Evolutionary conservation across 2,797 vertebrate species (phyloP).

Genomic region (Oreonectes daqikongensis): DNA sequence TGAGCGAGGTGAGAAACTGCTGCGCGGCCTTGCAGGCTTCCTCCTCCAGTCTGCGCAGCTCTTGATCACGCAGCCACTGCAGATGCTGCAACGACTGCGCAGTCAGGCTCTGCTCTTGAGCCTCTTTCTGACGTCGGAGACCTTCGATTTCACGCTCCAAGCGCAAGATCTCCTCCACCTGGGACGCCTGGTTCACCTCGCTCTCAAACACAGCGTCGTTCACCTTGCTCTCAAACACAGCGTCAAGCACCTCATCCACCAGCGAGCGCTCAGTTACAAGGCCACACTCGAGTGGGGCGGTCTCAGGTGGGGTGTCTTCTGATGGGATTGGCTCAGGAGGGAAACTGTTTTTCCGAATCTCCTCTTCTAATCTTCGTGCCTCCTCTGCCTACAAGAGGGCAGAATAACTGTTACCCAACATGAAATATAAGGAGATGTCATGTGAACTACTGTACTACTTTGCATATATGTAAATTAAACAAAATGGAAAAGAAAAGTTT

Average conservation of each 20-base stretch:
- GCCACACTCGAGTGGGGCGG: neutral
- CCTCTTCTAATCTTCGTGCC: constrained; percentile 62
- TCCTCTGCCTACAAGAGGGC: constrained; percentile 78
- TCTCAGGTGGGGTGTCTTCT: constrained; percentile 6
- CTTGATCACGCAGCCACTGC: constrained; percentile 88
- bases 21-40: constrained; percentile 94
- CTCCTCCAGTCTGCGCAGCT: constrained; percentile 87
- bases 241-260: constrained; percentile 58
- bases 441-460: neutral
- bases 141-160: constrained; percentile 92
- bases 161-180: constrained; percentile 95
- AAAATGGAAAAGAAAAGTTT: neutral
- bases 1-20: constrained; percentile 94
- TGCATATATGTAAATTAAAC: neutral
- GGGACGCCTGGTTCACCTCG: constrained; percentile 80
- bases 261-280: neutral
- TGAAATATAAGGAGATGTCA: neutral
- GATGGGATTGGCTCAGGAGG: neutral
- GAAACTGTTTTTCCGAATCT: neutral
- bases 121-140: constrained; percentile 90
- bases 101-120: constrained; percentile 89
- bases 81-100: constrained; percentile 86
- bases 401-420: neutral
- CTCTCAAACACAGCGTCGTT: constrained; percentile 55
- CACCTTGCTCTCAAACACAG: constrained; percentile 59